Conservation (phyloP, 2,888 invertebrate species). For the Penaeus monodon region DNA sequence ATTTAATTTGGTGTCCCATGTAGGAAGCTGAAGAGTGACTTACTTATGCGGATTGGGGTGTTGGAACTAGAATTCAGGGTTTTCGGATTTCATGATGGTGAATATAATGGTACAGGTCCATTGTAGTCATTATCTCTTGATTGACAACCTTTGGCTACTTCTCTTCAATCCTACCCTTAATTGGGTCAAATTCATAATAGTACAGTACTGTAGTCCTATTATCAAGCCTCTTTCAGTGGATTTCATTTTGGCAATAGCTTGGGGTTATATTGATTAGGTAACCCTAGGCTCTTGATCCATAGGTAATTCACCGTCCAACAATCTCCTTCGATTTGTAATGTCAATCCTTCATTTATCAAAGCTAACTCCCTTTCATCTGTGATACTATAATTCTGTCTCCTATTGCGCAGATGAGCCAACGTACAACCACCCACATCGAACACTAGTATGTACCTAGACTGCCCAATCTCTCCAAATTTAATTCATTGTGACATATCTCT, state of each 20-base stretch:
- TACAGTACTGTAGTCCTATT: no score
- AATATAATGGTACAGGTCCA: no score
- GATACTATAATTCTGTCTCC: background rate
- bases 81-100: no score
- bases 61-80: no score
- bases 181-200: no score
- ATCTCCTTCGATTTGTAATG: background rate
- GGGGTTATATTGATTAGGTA: background rate
- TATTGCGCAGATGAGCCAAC: slow-evolving; percentile 2
- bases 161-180: no score
- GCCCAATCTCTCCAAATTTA: background rate
- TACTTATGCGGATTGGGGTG: no score
- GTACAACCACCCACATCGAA: background rate
- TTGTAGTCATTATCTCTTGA: no score
- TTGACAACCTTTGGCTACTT: no score
- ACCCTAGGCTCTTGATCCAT: no score
- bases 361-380: slow-evolving; percentile 15
- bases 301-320: background rate
- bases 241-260: background rate
- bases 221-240: slow-evolving; percentile 7
- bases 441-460: background rate
- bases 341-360: slow-evolving; percentile 6
- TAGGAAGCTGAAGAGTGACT: no score
- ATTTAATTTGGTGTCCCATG: no score
- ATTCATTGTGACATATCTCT: background rate